Percentiles rank a stretch among this genome's conserved stretches.
These are phyloP conservation scores for Apeira syringaria DNA, from an alignment of 2,888 invertebrate species.

Conservation along the genomic window DNA sequence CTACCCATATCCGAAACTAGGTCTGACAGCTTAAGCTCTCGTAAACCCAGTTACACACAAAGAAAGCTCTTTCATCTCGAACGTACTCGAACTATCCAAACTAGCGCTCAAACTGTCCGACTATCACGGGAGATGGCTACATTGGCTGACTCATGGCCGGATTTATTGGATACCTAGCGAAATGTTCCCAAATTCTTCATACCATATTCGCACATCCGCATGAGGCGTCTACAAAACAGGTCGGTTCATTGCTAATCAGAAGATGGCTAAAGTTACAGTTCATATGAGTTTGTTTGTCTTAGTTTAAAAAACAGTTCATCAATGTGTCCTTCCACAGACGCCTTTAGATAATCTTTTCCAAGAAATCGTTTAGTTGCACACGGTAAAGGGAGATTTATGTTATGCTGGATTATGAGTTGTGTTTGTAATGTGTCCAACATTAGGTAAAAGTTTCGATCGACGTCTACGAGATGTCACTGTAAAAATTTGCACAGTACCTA, in stretches of 20 bases:
- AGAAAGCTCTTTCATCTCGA: conserved; percentile 12
- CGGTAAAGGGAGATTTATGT: too few species aligned
- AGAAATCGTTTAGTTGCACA: too few species aligned
- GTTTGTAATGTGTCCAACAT: too few species aligned
- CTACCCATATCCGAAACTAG: background rate
- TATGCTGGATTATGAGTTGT: too few species aligned
- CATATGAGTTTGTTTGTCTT: too few species aligned
- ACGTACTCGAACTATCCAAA: conserved; percentile 2
- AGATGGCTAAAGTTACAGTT: background rate
- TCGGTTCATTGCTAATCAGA: too few species aligned
- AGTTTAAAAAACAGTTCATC: too few species aligned
- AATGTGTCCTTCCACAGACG: too few species aligned
- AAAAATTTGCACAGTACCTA: too few species aligned
- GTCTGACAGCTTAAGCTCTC: background rate
- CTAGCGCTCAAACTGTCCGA: conserved; percentile 1
- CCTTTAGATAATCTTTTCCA: too few species aligned
- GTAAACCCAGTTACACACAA: conserved; percentile 17
- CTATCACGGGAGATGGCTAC: conserved; percentile 1
- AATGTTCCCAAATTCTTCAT: conserved; percentile 6
- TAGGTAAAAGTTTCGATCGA: too few species aligned
- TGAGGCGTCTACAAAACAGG: background rate
- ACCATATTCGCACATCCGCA: conserved; percentile 9
- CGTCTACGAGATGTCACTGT: too few species aligned
- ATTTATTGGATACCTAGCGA: background rate
- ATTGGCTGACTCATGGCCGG: conserved; percentile 6